Evolutionary conservation across 2,113 vertebrate species (phyloP), one percentile per base, ranked within the genome.

Genomic region (Rhinogobius similis): DNA sequence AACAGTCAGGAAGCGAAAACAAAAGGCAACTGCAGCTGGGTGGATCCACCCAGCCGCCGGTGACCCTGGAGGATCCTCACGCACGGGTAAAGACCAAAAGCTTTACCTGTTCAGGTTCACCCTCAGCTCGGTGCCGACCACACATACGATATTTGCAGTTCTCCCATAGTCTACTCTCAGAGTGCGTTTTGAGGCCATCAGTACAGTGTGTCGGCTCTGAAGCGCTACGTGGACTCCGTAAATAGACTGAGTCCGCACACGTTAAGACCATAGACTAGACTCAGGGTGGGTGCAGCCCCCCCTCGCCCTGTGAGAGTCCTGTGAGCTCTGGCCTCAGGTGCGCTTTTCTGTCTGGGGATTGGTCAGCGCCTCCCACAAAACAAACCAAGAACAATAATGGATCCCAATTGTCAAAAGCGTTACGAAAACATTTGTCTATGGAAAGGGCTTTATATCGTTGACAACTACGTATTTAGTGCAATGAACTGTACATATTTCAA

Each of bases 91-190:
- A 11, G 0, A 65, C 4, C 82, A 93, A 8, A n/a, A n/a, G n/a
- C 0, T 70, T 4, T 83, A 93, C 93, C 93, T 92, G 87, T 73
- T 55, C 36, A 93, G 23, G 68, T 86, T 78, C 1, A 90, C 68
- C 0, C 29, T 71, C 1, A 91, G 71, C 12, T 88, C 82, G 8
- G 88, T 85, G 1, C 90, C 90, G 0, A 93, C 62, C 59, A 93
- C 90, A 48, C 48, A 92, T 1, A 90, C 0, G 0, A 85, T 75
- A 0, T 5, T 39, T 2, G 53, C 72, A 3, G 27, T 53, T 20
- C 46, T 71, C 10, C 39, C 81, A 61, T 14, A 79, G 43, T 90
- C 75, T 26, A 92, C 24, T 62, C 91, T 76, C 24, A 93, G 69
- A 12, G 93, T 91, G 67, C 92, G 82, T 9, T 20, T n/a, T 5